These are phyloP conservation scores for Corythucha ciliata DNA, from an alignment of 2,888 invertebrate species.

Conservation along the genomic window DNA sequence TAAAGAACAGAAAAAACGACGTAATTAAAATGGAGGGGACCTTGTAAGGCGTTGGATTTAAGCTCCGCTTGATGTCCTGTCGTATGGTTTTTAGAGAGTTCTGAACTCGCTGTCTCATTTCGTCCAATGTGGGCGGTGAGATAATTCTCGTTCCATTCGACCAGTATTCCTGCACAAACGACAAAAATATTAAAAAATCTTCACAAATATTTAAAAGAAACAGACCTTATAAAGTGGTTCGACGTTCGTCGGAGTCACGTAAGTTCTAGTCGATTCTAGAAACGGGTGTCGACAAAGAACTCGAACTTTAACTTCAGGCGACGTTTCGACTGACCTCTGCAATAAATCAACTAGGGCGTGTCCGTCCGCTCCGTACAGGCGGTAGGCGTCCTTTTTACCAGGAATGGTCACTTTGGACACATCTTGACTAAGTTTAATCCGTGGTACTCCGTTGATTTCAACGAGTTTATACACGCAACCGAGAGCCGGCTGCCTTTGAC, in stretches of 20 bases:
- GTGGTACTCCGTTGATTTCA: constrained; percentile 79
- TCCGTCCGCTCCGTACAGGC: constrained; percentile 42
- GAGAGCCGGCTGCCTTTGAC: constrained; percentile 93
- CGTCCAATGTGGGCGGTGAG: constrained; percentile 59
- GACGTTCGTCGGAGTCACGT: constrained; percentile 84
- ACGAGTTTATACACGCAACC: constrained; percentile 98
- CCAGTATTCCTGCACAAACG: constrained; percentile 70
- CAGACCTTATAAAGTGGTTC: constrained; percentile 66
- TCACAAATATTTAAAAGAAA: neutral
- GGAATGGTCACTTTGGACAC: constrained; percentile 97
- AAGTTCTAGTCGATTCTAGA: constrained; percentile 91
- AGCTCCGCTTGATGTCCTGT: constrained; percentile 85
- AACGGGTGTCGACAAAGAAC: constrained; percentile 94
- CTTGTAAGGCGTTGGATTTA: constrained; percentile 98
- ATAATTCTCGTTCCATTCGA: constrained; percentile 64
- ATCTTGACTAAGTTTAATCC: constrained; percentile 95
- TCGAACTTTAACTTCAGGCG: constrained; percentile 70
- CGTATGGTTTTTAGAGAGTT: constrained; percentile 68
- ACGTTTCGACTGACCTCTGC: constrained; percentile 67
- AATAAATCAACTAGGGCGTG: constrained; percentile 87
- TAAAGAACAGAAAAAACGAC: no score
- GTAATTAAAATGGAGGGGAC: no score
- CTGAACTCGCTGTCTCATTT: constrained; percentile 68
- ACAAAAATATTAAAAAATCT: no score
- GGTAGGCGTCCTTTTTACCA: constrained; percentile 75